phyloP scores from a whole-genome alignment of 2,888 invertebrate species.

The Entomobrya multifasciata region DNA sequence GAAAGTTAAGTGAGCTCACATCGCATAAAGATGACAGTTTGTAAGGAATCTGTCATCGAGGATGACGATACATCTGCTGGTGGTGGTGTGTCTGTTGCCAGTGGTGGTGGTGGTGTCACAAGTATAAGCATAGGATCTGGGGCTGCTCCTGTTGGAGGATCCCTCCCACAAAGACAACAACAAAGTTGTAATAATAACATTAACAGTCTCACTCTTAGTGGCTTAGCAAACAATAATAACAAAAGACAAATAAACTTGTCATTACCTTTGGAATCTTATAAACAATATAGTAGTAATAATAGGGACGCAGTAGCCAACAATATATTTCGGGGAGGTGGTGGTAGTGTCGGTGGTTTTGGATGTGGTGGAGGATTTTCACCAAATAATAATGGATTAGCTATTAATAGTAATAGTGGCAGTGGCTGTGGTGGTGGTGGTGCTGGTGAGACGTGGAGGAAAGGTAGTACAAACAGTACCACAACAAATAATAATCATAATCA shows the following conservation, averaged over 20 bases:
- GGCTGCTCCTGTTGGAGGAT: neutral
- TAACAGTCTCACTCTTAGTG: neutral
- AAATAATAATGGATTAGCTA: constrained; percentile 54
- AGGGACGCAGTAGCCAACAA: constrained; percentile 12
- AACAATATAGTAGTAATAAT: constrained; percentile 42
- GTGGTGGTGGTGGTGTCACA: neutral
- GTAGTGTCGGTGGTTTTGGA: too few species aligned
- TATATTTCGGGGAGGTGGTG: constrained; percentile 4
- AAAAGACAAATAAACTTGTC: constrained; percentile 54
- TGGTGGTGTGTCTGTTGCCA: constrained; percentile 20
- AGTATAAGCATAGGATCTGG: neutral
- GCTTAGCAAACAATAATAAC: constrained; percentile 6
- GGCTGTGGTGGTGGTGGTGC: constrained; percentile 16
- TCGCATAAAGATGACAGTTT: constrained; percentile 68
- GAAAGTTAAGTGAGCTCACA: constrained; percentile 62
- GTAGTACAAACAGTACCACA: constrained; percentile 51
- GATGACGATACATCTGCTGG: constrained; percentile 53
- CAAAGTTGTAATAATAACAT: constrained; percentile 29
- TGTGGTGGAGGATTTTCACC: constrained; percentile 18
- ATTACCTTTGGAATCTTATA: constrained; percentile 55
- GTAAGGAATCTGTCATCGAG: constrained; percentile 68
- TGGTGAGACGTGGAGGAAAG: constrained; percentile 24
- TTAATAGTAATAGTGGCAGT: constrained; percentile 23
- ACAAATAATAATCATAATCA: constrained; percentile 48
- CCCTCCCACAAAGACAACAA: constrained; percentile 64